phyloP scores from a whole-genome alignment of 2,888 invertebrate genomes.

The Polymixis flavicincta region DNA sequence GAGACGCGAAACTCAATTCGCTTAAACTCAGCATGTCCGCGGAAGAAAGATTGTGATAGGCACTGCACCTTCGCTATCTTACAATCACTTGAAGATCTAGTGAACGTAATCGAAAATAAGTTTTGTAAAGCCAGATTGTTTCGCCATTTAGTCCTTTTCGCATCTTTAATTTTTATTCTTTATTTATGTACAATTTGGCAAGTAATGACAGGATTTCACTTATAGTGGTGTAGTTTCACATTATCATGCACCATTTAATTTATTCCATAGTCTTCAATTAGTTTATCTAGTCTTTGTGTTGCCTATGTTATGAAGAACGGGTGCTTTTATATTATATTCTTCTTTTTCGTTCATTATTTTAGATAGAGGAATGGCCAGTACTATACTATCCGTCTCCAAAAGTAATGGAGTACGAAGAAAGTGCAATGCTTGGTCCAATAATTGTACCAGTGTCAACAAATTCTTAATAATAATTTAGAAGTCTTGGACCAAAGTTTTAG shows the following conservation, averaged over 20 bases:
- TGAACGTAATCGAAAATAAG: neutral
- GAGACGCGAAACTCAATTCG: constrained; percentile 16
- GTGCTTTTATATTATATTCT: constrained; percentile 6
- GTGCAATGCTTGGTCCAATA: constrained; percentile 46
- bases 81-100: neutral
- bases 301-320: constrained; percentile 12
- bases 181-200: neutral
- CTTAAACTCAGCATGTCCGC: constrained; percentile 3
- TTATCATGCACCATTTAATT: constrained; percentile 10
- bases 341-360: constrained; percentile 9
- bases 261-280: constrained; percentile 6
- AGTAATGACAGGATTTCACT: constrained; percentile 9
- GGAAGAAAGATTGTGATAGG: constrained; percentile 42
- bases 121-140: constrained; percentile 1
- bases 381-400: constrained; percentile 45
- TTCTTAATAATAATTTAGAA: neutral
- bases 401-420: constrained; percentile 27
- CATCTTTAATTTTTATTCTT: neutral
- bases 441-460: constrained; percentile 22
- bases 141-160: neutral
- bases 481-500: neutral
- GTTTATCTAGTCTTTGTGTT: constrained; percentile 48
- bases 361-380: constrained; percentile 44
- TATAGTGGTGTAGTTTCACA: constrained; percentile 55
- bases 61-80: constrained; percentile 12